Evolutionary conservation across 2,888 invertebrate species (phyloP).

Genomic region (Acanthosepion pharaonis): DNA sequence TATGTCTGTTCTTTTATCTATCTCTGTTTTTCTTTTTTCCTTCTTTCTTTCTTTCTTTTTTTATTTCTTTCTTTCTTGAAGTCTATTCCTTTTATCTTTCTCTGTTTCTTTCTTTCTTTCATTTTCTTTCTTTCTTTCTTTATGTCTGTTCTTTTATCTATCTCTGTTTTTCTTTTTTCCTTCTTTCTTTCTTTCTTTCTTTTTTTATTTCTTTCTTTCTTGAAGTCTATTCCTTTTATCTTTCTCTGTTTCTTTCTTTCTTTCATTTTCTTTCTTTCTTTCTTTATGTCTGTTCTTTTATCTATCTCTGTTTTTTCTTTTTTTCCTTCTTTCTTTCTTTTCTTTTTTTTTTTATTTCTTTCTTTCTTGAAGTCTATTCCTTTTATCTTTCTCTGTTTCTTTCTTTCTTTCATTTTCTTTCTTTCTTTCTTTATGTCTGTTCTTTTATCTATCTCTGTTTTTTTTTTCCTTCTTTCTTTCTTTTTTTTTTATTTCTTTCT

Average conservation of each 20-base stretch:
- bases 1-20: no score
- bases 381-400: neutral
- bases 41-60: neutral
- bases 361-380: neutral
- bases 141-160: no score
- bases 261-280: neutral
- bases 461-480: no score
- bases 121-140: neutral
- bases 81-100: neutral
- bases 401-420: neutral
- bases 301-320: no score
- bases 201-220: no score
- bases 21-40: no score
- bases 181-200: neutral
- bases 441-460: no score
- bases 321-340: no score
- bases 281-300: neutral
- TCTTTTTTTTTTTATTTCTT: no score
- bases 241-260: neutral
- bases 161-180: no score
- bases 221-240: neutral
- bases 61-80: no score
- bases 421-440: neutral
- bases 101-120: neutral
- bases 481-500: no score